phyloP scores from a whole-genome alignment of 2,888 invertebrate species.

The Eueremaeus valkanovi region DNA sequence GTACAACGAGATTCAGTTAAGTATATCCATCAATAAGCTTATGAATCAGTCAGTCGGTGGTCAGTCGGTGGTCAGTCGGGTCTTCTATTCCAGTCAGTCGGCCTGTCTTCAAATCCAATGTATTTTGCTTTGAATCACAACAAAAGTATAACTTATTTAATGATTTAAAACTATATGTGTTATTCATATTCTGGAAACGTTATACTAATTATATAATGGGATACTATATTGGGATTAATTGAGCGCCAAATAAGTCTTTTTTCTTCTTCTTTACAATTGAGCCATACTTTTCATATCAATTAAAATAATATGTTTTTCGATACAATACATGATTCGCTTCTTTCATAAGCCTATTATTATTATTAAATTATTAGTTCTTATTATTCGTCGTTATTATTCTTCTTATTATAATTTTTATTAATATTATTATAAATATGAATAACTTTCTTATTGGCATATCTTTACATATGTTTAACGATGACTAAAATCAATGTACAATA shows the following conservation, averaged over 20 bases:
- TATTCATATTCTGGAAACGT: not conserved
- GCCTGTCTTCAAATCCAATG: not conserved
- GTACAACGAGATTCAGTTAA: slow-evolving; percentile 20
- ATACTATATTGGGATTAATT: slow-evolving; percentile 12
- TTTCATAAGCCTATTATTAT: slow-evolving; percentile 6
- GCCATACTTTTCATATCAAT: slow-evolving; percentile 11
- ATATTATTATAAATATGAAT: not conserved
- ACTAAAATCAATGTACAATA: slow-evolving; percentile 15
- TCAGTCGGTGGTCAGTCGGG: too few species aligned
- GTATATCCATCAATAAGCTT: slow-evolving; percentile 15
- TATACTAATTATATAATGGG: slow-evolving; percentile 8
- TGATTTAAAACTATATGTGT: not conserved
- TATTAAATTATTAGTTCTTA: not conserved
- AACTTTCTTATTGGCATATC: slow-evolving; percentile 11
- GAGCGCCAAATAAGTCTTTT: slow-evolving; percentile 31
- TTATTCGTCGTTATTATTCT: slow-evolving; percentile 16
- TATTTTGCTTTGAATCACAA: slow-evolving; percentile 24
- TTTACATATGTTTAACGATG: slow-evolving; percentile 4
- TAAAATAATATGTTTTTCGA: not conserved
- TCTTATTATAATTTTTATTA: too few species aligned
- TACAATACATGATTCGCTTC: not conserved
- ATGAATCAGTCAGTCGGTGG: slow-evolving; percentile 23
- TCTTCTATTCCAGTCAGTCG: too few species aligned
- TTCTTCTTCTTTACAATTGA: slow-evolving; percentile 20
- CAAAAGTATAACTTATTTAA: not conserved